A percentile compares a stretch with the other conserved stretches of the same genome.
These are phyloP conservation scores for Eudasyphora cyanicolor DNA, from an alignment of 2,888 invertebrate species.

Conservation along the genomic window DNA sequence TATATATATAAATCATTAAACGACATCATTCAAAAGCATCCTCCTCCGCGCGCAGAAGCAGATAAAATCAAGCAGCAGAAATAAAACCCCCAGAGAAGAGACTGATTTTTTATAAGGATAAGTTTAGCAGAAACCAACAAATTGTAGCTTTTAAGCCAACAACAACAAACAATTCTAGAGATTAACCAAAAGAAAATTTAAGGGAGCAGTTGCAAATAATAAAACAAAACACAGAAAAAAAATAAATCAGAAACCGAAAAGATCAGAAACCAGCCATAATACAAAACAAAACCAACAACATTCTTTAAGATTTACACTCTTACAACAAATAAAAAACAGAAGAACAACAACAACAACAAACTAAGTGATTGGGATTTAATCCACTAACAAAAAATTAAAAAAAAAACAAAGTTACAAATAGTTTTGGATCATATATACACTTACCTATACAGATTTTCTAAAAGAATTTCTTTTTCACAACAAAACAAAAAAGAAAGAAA, in stretches of 20 bases:
- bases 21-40: too few species aligned
- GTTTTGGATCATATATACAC: conserved; percentile 44
- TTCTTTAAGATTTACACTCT: conserved; percentile 57
- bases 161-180: background rate
- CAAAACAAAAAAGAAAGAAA: conserved; percentile 47
- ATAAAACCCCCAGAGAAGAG: conserved; percentile 69
- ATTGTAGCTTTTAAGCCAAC: conserved; percentile 31
- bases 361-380: conserved; percentile 63
- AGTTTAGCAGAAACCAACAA: conserved; percentile 46
- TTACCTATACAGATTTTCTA: conserved; percentile 58
- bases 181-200: background rate
- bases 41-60: conserved; percentile 30
- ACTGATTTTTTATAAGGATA: conserved; percentile 73
- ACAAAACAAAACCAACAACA: too few species aligned
- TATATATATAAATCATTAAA: conserved; percentile 11
- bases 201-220: conserved; percentile 32
- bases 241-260: conserved; percentile 62
- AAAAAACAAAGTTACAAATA: conserved; percentile 46
- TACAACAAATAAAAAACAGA: background rate
- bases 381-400: conserved; percentile 47
- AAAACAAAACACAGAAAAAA: conserved; percentile 69
- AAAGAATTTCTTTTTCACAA: conserved; percentile 59
- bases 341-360: conserved; percentile 20
- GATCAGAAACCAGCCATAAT: conserved; percentile 43
- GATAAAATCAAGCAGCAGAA: conserved; percentile 68